Percentiles rank a stretch among this genome's conserved stretches.
Conservation (phyloP, 2,888 invertebrate genomes). For the Parasteatoda lunata region DNA sequence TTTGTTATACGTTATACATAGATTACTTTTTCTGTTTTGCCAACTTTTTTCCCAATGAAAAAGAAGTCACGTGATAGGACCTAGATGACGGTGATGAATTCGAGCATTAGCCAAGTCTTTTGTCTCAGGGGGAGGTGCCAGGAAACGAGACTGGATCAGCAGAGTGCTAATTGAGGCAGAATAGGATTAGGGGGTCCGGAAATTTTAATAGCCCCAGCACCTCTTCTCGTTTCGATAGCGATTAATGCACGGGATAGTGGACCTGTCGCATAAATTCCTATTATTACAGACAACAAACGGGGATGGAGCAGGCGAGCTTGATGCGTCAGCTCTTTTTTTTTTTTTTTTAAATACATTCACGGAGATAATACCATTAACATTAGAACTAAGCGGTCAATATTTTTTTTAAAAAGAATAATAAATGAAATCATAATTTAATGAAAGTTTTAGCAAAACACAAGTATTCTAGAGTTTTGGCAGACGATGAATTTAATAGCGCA, state of each 20-base stretch:
- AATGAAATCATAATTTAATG: too few relatives aligned
- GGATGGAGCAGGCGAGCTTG: neutral
- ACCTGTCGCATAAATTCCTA: neutral
- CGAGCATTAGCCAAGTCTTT: neutral
- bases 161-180: neutral
- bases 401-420: too few relatives aligned
- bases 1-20: too few relatives aligned
- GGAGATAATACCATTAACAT: too few relatives aligned
- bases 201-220: neutral
- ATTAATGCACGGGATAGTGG: slow-evolving; percentile 2
- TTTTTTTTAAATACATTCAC: too few relatives aligned
- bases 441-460: too few relatives aligned
- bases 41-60: too few relatives aligned
- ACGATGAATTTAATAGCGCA: too few relatives aligned
- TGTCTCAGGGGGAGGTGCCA: neutral
- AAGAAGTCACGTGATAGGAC: neutral
- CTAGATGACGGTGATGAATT: neutral
- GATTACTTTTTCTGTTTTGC: too few relatives aligned
- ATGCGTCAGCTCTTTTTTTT: neutral
- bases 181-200: neutral
- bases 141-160: neutral
- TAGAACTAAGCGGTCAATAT: too few relatives aligned
- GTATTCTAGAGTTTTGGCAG: too few relatives aligned
- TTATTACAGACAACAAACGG: neutral
- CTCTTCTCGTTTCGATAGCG: neutral